Percentiles rank a stretch among this genome's conserved stretches.
Conservation (phyloP, 2,113 vertebrate species). For the Platichthys flesus region DNA sequence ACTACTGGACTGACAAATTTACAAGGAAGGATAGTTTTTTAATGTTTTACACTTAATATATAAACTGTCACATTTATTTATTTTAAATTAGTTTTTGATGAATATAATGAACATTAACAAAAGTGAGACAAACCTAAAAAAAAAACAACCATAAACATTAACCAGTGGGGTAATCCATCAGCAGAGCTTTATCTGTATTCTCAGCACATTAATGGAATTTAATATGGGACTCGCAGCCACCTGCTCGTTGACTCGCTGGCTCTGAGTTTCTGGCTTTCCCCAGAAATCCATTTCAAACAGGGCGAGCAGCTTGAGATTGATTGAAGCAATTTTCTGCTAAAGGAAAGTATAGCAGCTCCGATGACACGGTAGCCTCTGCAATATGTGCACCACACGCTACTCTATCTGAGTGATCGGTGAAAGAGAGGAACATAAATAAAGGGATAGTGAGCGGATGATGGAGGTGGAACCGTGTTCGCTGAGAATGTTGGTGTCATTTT, state of each 20-base stretch:
- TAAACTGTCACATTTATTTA: neutral
- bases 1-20: too few species aligned
- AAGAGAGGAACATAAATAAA: neutral
- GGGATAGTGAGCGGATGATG: slow-evolving; percentile 20
- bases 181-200: neutral
- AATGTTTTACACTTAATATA: too few species aligned
- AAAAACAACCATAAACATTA: neutral
- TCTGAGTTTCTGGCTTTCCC: slow-evolving; percentile 19
- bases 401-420: neutral
- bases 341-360: slow-evolving; percentile 14
- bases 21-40: too few species aligned
- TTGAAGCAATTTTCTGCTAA: slow-evolving; percentile 40
- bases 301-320: slow-evolving; percentile 39
- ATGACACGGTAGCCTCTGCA: slow-evolving; percentile 8
- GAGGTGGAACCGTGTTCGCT: neutral
- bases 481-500: slow-evolving; percentile 2
- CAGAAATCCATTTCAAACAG: slow-evolving; percentile 33
- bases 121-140: neutral
- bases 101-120: neutral
- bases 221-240: slow-evolving; percentile 7
- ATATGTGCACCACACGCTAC: neutral
- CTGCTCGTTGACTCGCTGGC: slow-evolving; percentile 8
- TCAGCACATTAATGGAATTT: neutral
- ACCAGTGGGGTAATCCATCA: neutral
- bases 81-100: neutral